These are phyloP conservation scores for Lepidonotus clava DNA, from an alignment of 2,888 invertebrate genomes.

Conservation along the genomic window DNA sequence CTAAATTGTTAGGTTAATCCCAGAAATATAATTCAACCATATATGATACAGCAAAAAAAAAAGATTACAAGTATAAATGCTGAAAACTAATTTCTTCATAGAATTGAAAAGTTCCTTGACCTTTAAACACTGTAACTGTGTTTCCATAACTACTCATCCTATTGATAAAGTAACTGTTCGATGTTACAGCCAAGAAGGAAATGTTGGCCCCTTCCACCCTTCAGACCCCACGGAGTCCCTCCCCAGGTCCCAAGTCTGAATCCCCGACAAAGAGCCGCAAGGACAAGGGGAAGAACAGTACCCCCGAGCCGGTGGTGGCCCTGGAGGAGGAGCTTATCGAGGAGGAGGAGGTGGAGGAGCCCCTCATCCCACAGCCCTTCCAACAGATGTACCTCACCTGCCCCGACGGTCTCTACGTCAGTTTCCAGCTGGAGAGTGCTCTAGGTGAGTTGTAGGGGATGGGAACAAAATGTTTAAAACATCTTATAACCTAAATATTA, in stretches of 20 bases:
- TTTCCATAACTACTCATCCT: too few species aligned
- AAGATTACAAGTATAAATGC: too few species aligned
- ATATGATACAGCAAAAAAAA: too few species aligned
- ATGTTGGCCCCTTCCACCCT: not conserved
- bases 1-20: too few species aligned
- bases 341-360: slow-evolving; percentile 62
- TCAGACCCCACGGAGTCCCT: slow-evolving; percentile 59
- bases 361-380: slow-evolving; percentile 71
- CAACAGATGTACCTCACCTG: slow-evolving; percentile 77
- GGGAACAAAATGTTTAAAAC: too few species aligned
- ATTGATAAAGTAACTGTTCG: too few species aligned
- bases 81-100: too few species aligned
- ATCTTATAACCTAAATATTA: too few species aligned
- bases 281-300: slow-evolving; percentile 66
- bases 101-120: too few species aligned
- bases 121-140: too few species aligned
- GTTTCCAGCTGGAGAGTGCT: slow-evolving; percentile 75
- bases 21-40: too few species aligned
- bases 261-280: slow-evolving; percentile 56
- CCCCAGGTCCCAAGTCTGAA: slow-evolving; percentile 65
- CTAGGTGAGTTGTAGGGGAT: slow-evolving; percentile 71
- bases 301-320: slow-evolving; percentile 66
- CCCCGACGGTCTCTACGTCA: slow-evolving; percentile 77
- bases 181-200: slow-evolving; percentile 23
- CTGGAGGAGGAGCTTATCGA: slow-evolving; percentile 49